Evolutionary conservation across 1,140 invertebrate species (phyloP), one percentile per base, ranked within the genome.

Genomic region (Lineus longissimus): DNA sequence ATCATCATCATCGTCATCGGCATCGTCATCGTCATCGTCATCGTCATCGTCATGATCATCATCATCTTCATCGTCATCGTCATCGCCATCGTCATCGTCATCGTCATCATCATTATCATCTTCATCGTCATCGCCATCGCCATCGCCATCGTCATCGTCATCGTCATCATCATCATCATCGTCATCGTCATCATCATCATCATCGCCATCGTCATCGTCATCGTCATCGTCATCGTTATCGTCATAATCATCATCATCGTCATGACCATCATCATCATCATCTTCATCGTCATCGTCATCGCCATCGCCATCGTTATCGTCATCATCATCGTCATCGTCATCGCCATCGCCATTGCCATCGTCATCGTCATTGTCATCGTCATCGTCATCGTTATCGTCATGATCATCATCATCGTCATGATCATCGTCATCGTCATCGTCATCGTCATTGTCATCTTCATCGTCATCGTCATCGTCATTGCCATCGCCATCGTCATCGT

Each of bases 81-180:
- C 40, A 43, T 43, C 40, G n/a, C n/a, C 40, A 43, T 43, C 40
- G n/a, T 43, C 40, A 43, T 43, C 40, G n/a, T 43, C 40, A 43
- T 43, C 40, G n/a, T 43, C 40, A 43, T 43, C 40, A 43, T 43
- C 40, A 43, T 43, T n/a, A 43, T 43, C 40, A 43, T 43, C 40
- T 13, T 43, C 40, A 43, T 43, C 40, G n/a, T 43, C n/a, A 43
- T 43, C n/a, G n/a, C n/a, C n/a, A 43, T 43, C n/a, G n/a, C n/a
- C n/a, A 43, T 43, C n/a, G n/a, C n/a, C n/a, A 43, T 43, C n/a
- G n/a, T 43, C n/a, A 43, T 43, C 40, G n/a, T 43, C 40, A 43
- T 43, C 40, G n/a, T 43, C 40, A 43, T 43, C 40, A 43, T 43
- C 40, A 43, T 43, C 40, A 43, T 43, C 40, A 43, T 43, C 40